Evolutionary conservation across 1,140 invertebrate genomes (phyloP).

Genomic region (Calephelis virginiensis): DNA sequence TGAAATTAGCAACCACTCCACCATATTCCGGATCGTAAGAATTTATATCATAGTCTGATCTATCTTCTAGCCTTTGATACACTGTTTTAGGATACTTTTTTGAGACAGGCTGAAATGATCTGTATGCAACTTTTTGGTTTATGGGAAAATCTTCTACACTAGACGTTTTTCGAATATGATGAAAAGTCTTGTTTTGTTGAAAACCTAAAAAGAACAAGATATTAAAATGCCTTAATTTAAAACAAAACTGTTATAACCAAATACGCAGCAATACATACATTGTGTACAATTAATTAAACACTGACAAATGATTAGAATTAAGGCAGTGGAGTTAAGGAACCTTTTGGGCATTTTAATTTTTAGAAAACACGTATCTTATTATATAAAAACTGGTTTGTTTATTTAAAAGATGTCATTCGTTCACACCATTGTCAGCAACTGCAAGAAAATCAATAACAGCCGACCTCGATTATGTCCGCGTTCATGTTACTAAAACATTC

Average conservation of each 20-base stretch:
- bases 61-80: conserved; percentile 56
- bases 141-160: conserved; percentile 50
- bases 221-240: conserved; percentile 17
- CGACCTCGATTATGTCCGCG: neutral
- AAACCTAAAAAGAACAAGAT: conserved; percentile 41
- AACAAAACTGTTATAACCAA: neutral
- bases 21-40: conserved; percentile 68
- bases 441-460: conserved; percentile 6
- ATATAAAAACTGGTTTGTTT: conserved; percentile 21
- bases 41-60: conserved; percentile 62
- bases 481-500: neutral
- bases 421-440: conserved; percentile 18
- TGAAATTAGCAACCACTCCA: conserved; percentile 65
- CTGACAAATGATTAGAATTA: conserved; percentile 23
- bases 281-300: conserved; percentile 24
- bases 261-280: conserved; percentile 24
- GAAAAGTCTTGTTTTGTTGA: conserved; percentile 55
- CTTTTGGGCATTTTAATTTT: conserved; percentile 13
- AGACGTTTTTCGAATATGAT: conserved; percentile 50
- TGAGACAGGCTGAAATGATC: conserved; percentile 61
- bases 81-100: conserved; percentile 55
- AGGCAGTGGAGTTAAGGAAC: conserved; percentile 18
- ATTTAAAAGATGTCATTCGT: conserved; percentile 18
- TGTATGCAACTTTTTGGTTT: conserved; percentile 51
- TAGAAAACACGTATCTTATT: neutral